Conservation (phyloP, 2,113 vertebrate genomes). For the Eidolon helvum region DNA sequence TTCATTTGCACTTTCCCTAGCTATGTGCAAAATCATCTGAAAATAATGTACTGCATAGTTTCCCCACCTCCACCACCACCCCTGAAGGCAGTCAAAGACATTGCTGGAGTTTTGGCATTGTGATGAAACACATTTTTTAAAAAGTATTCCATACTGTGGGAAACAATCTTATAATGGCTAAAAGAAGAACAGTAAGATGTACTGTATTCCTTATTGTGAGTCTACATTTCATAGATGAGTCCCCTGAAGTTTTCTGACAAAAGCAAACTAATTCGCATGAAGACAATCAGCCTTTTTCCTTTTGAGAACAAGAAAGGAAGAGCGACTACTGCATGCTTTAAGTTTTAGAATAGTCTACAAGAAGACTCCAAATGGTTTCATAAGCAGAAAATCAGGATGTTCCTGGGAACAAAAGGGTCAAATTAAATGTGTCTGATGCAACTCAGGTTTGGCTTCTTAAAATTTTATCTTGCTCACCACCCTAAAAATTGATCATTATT, state of each 20-base stretch:
- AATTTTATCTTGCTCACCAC: not conserved
- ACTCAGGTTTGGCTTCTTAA: constrained; percentile 5
- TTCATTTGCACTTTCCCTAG: constrained; percentile 41
- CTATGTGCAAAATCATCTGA: constrained; percentile 30
- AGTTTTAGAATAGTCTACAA: not conserved
- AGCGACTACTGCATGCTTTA: not conserved
- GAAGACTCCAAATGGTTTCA: not conserved
- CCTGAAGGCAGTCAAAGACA: constrained; percentile 31
- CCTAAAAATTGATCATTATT: not conserved
- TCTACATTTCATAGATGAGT: constrained; percentile 1
- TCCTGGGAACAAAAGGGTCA: not conserved
- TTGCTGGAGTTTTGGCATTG: constrained; percentile 12
- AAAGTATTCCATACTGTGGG: constrained; percentile 22
- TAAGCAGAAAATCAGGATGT: not conserved
- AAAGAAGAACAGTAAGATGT: not conserved
- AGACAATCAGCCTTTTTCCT: not conserved
- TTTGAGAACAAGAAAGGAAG: constrained; percentile 10
- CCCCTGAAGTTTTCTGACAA: constrained; percentile 47
- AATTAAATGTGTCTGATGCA: not conserved
- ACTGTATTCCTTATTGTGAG: not conserved
- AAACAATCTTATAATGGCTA: constrained; percentile 7
- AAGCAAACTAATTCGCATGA: constrained; percentile 39
- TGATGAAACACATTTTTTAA: not conserved
- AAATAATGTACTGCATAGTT: constrained; percentile 34
- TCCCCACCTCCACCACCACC: not conserved